These are phyloP conservation scores for Pangasianodon gigas DNA, from an alignment of 2,113 vertebrate genomes.

Conservation along the genomic window DNA sequence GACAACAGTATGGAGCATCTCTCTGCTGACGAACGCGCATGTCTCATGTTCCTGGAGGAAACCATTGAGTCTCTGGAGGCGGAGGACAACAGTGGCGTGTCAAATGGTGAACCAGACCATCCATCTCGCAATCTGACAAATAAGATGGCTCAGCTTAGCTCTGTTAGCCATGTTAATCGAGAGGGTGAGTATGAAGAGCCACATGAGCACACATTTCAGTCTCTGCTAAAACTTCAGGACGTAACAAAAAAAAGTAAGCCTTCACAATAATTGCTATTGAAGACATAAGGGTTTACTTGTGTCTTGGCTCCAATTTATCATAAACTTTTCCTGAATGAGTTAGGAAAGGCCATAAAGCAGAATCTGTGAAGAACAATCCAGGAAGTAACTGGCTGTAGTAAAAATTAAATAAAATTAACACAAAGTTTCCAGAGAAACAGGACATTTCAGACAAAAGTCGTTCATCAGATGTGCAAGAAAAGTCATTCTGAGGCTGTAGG, in stretches of 20 bases:
- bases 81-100: constrained; percentile 85
- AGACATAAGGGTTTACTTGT: not conserved
- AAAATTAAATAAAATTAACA: not conserved
- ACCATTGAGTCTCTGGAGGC: constrained; percentile 87
- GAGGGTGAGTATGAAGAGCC: constrained; percentile 52
- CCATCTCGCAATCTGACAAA: not conserved
- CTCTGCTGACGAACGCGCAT: constrained; percentile 86
- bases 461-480: not conserved
- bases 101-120: constrained; percentile 73
- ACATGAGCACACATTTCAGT: too few relatives aligned
- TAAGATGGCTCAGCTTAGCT: not conserved
- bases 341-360: not conserved
- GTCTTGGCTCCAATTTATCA: not conserved
- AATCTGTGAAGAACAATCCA: not conserved
- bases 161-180: constrained; percentile 17
- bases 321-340: not conserved
- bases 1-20: constrained; percentile 85
- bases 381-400: not conserved
- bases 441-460: not conserved
- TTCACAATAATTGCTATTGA: not conserved
- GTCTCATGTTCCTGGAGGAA: constrained; percentile 88
- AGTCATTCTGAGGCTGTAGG: not conserved
- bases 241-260: not conserved
- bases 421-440: not conserved
- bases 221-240: not conserved